Evolutionary conservation across 2,113 vertebrate species (phyloP).

Genomic region (Shinisaurus crocodilurus): DNA sequence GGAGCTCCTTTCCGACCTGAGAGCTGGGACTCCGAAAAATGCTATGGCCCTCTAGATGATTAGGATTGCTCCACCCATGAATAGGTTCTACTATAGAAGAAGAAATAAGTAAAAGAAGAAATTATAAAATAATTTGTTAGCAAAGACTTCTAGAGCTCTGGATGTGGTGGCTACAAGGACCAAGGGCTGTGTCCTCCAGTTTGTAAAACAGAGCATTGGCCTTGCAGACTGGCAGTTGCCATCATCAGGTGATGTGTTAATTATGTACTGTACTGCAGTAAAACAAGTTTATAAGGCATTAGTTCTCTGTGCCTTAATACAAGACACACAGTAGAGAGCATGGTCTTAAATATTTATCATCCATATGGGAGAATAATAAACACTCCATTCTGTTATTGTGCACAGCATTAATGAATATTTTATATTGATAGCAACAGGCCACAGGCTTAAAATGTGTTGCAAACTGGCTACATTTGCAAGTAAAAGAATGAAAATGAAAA

Average conservation of each 20-base stretch:
- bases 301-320: neutral
- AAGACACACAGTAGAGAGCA: conserved; percentile 36
- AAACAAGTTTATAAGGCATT: conserved; percentile 17
- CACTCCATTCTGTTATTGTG: conserved; percentile 44
- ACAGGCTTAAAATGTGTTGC: conserved; percentile 37
- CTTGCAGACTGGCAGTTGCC: neutral
- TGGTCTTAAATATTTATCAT: conserved; percentile 38
- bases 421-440: conserved; percentile 45
- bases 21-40: no score
- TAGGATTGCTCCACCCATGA: no score
- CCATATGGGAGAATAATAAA: conserved; percentile 37
- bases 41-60: no score
- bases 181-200: neutral
- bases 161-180: neutral
- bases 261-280: conserved; percentile 8
- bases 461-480: conserved; percentile 50
- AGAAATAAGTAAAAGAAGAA: conserved; percentile 14
- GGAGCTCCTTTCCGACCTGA: no score
- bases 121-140: neutral
- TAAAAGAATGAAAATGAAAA: conserved; percentile 47
- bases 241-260: neutral
- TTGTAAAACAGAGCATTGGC: neutral
- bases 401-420: conserved; percentile 42
- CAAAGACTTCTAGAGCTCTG: neutral
- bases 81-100: conserved; percentile 32